Percentiles rank a stretch among this genome's conserved stretches.
phyloP scores from a whole-genome alignment of 1,140 invertebrate genomes.

The Meloidogyne floridensis region DNA sequence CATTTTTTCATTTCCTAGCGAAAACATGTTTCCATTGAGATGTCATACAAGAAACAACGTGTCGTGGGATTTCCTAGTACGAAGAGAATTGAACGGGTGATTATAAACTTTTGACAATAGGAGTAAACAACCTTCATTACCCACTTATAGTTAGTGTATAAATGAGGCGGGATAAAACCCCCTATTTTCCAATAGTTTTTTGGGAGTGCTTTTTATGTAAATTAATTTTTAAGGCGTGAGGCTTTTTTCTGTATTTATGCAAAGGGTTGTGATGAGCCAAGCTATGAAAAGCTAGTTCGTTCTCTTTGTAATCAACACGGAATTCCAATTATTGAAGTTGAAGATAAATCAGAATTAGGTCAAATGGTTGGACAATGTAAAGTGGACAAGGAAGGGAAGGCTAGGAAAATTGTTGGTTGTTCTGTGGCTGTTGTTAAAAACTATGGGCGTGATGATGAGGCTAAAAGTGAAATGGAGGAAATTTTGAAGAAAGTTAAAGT shows the following conservation, averaged over 20 bases:
- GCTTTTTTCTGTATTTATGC: slow-evolving; percentile 93
- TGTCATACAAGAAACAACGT: no score
- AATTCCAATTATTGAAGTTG: slow-evolving; percentile 93
- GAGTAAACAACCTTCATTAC: no score
- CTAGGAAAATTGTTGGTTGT: slow-evolving; percentile 96
- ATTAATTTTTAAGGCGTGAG: slow-evolving; percentile 75
- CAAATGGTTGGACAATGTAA: slow-evolving; percentile 99
- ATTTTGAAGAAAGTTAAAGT: slow-evolving; percentile 72
- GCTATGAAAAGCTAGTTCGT: slow-evolving; percentile 96
- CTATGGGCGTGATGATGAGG: slow-evolving; percentile 91
- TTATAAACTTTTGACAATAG: no score
- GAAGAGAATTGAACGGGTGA: no score
- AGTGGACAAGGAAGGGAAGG: slow-evolving; percentile 97
- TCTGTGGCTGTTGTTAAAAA: slow-evolving; percentile 97
- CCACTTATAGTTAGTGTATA: no score
- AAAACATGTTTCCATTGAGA: no score
- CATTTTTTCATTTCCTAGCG: no score
- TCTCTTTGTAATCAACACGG: slow-evolving; percentile 96
- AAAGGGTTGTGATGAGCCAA: slow-evolving; percentile 95
- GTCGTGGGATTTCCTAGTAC: no score
- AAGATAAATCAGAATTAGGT: slow-evolving; percentile 96
- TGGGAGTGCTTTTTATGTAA: not conserved
- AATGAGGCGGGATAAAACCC: no score
- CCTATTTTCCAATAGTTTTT: no score
- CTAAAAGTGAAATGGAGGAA: slow-evolving; percentile 86